Evolutionary conservation across 2,797 vertebrate species (phyloP).

Genomic region (Poeciliopsis turneri): DNA sequence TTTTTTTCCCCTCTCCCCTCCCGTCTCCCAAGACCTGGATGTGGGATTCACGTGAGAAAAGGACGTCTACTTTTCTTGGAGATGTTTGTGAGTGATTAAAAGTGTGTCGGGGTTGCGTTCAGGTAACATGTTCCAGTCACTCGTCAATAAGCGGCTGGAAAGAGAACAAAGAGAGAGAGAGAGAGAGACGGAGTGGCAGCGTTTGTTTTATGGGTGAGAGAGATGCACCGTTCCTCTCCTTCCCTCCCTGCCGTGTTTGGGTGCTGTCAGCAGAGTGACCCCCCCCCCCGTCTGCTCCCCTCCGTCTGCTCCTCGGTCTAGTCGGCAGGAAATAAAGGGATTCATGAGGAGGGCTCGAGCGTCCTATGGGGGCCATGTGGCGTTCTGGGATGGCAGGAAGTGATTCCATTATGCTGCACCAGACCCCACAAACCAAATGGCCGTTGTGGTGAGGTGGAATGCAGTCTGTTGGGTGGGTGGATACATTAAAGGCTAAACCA

Average conservation of each 20-base stretch:
- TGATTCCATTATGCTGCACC: constrained; percentile 46
- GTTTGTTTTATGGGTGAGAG: constrained; percentile 60
- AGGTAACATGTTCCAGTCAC: constrained; percentile 37
- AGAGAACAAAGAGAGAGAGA: constrained; percentile 29
- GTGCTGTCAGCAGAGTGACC: constrained; percentile 49
- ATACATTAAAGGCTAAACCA: constrained; percentile 20
- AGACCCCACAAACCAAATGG: constrained; percentile 50
- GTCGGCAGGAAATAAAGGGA: constrained; percentile 77
- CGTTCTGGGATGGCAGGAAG: constrained; percentile 67
- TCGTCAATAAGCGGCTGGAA: constrained; percentile 23
- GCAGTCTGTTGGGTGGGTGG: constrained; percentile 26
- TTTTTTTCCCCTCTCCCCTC: no score
- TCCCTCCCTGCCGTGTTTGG: constrained; percentile 50
- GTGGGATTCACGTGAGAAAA: constrained; percentile 29
- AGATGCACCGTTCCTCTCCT: constrained; percentile 37
- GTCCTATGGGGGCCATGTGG: constrained; percentile 66
- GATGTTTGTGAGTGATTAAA: constrained; percentile 30
- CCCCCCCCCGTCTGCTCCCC: constrained; percentile 40
- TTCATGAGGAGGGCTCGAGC: constrained; percentile 63
- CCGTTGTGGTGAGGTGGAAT: constrained; percentile 49
- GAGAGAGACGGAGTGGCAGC: constrained; percentile 37
- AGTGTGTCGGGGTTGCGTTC: constrained; percentile 4
- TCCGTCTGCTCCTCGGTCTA: constrained; percentile 56
- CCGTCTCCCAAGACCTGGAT: constrained; percentile 22
- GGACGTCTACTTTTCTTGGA: neutral